These are phyloP conservation scores for Myodes glareolus DNA, from an alignment of 2,113 vertebrate genomes.

Conservation along the genomic window DNA sequence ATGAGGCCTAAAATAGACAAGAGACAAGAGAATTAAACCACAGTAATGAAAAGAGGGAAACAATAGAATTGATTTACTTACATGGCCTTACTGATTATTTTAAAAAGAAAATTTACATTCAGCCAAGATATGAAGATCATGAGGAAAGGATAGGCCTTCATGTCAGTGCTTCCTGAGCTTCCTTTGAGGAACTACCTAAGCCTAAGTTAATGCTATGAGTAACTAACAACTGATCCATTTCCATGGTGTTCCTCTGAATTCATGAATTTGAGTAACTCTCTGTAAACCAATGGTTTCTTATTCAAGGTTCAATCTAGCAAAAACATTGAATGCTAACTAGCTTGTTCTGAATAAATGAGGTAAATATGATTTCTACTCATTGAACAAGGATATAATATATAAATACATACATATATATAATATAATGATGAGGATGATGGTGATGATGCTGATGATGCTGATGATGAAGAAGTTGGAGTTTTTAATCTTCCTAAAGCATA, in stretches of 20 bases:
- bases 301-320: not conserved
- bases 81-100: not conserved
- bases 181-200: not conserved
- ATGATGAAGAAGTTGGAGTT: not conserved
- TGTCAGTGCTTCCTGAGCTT: not conserved
- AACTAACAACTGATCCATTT: not conserved
- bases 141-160: not conserved
- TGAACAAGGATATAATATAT: not conserved
- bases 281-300: not conserved
- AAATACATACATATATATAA: not conserved
- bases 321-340: not conserved
- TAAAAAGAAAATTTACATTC: slow-evolving; percentile 35
- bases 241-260: not conserved
- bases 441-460: not conserved
- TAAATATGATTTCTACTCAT: not conserved
- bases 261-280: not conserved
- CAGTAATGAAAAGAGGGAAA: not conserved
- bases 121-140: not conserved
- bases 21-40: not conserved
- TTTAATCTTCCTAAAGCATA: not conserved
- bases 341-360: not conserved
- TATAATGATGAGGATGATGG: not conserved
- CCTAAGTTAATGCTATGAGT: not conserved
- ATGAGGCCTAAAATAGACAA: not conserved
- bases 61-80: not conserved